Evolutionary conservation across 2,888 invertebrate species (phyloP).

Genomic region (Nyleta sp.): DNA sequence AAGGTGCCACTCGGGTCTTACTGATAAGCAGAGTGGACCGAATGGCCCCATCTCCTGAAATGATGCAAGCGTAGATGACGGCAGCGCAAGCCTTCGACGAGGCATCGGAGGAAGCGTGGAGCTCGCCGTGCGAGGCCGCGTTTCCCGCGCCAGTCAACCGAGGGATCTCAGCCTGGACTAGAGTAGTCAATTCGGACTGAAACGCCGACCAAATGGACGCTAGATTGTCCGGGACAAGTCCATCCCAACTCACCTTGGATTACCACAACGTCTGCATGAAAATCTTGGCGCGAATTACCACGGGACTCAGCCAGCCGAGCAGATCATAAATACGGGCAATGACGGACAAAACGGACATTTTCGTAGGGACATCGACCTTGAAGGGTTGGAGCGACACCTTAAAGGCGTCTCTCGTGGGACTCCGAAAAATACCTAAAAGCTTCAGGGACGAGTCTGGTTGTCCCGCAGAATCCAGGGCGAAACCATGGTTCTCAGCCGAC

Average conservation of each 20-base stretch:
- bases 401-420: neutral
- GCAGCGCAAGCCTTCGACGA: neutral
- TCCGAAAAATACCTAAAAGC: neutral
- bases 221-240: neutral
- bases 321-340: neutral
- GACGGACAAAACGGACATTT: neutral
- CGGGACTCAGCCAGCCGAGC: neutral
- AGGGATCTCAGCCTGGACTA: neutral
- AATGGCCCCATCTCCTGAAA: neutral
- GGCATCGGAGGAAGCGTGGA: constrained; percentile 4
- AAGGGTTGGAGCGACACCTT: neutral
- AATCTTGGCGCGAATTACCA: neutral
- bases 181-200: neutral
- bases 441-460: neutral
- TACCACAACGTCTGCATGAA: neutral
- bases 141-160: neutral
- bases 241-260: neutral
- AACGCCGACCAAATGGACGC: neutral
- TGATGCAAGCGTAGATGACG: neutral
- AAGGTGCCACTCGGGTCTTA: constrained; percentile 2
- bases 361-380: neutral
- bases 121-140: neutral
- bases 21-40: neutral
- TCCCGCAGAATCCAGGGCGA: neutral
- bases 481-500: constrained; percentile 7